phyloP scores from a whole-genome alignment of 2,888 invertebrate genomes.

The Catocala nupta region DNA sequence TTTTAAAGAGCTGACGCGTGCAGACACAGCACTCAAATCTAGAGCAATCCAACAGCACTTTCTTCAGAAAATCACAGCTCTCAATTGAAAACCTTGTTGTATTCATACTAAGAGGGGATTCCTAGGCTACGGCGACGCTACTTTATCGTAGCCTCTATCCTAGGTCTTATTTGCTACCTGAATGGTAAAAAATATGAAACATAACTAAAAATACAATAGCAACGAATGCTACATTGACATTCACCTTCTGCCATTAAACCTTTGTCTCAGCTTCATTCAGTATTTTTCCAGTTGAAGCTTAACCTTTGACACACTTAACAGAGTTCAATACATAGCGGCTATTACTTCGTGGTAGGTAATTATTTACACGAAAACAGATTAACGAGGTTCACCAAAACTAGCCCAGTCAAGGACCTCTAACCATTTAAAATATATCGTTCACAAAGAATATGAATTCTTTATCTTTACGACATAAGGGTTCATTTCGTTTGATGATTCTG shows the following conservation, averaged over 20 bases:
- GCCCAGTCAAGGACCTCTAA: constrained; percentile 68
- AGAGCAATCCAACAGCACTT: too few relatives aligned
- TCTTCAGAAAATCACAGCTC: too few relatives aligned
- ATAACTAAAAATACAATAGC: not conserved
- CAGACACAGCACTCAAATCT: too few relatives aligned
- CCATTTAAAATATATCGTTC: constrained; percentile 27
- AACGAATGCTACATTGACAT: constrained; percentile 7
- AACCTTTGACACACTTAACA: constrained; percentile 32
- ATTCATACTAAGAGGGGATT: too few relatives aligned
- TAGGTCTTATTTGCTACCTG: too few relatives aligned
- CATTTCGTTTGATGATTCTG: constrained; percentile 29
- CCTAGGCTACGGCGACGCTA: too few relatives aligned
- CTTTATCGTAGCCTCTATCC: too few relatives aligned
- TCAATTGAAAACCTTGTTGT: too few relatives aligned
- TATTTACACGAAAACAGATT: constrained; percentile 45
- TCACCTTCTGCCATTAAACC: constrained; percentile 9
- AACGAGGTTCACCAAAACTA: constrained; percentile 61
- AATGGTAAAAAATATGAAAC: not conserved
- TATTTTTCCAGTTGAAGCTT: constrained; percentile 9
- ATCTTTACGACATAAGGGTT: constrained; percentile 44
- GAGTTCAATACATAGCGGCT: constrained; percentile 41
- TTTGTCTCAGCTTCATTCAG: constrained; percentile 10
- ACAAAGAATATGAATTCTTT: constrained; percentile 33
- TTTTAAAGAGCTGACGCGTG: too few relatives aligned
- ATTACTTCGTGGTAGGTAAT: constrained; percentile 37